Conservation (phyloP, 2,888 invertebrate species). For the Hemithea aestivaria region DNA sequence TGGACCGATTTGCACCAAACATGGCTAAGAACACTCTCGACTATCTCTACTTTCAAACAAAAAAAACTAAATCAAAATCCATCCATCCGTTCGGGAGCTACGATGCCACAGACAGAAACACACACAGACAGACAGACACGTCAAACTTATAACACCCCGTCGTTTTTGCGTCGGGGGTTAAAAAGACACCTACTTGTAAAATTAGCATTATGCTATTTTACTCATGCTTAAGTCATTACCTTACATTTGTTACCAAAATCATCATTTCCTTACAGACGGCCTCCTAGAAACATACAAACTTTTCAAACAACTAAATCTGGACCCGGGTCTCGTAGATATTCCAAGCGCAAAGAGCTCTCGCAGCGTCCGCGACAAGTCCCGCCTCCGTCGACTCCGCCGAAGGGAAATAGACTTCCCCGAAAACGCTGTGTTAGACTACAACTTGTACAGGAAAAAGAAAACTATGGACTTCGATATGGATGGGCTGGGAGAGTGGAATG, state of each 20-base stretch:
- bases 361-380: slow-evolving; percentile 51
- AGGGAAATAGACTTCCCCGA: slow-evolving; percentile 59
- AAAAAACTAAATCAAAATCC: no score
- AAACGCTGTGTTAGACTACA: slow-evolving; percentile 55
- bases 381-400: slow-evolving; percentile 52
- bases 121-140: no score
- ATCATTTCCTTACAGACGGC: slow-evolving; percentile 42
- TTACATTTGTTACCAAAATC: not conserved
- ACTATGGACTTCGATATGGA: slow-evolving; percentile 53
- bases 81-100: no score
- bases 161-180: no score
- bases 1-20: no score
- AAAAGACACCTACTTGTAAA: no score
- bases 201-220: no score
- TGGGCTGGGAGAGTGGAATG: slow-evolving; percentile 66
- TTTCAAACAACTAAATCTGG: slow-evolving; percentile 58
- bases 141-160: no score
- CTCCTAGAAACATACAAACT: slow-evolving; percentile 58
- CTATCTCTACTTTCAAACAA: no score
- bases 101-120: no score
- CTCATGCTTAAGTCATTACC: no score
- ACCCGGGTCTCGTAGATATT: slow-evolving; percentile 52
- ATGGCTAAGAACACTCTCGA: no score
- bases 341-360: slow-evolving; percentile 42
- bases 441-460: slow-evolving; percentile 51